These are phyloP conservation scores for Clupea harengus DNA, from an alignment of 2,113 vertebrate species.

Conservation along the genomic window DNA sequence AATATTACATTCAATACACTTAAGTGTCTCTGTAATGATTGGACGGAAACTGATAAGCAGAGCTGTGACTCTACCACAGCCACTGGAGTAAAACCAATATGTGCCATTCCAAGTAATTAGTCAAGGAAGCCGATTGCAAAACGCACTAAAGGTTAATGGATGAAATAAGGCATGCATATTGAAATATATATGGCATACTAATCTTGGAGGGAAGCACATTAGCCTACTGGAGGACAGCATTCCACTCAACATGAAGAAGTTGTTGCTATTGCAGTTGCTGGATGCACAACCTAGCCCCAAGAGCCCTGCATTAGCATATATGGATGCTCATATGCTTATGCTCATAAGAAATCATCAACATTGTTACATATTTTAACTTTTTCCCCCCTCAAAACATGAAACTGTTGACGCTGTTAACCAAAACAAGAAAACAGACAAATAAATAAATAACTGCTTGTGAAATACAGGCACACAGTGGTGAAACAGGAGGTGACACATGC, in stretches of 20 bases:
- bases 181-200: background rate
- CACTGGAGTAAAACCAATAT: slow-evolving; percentile 9
- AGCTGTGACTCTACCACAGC: background rate
- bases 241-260: background rate
- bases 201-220: background rate
- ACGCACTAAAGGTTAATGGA: slow-evolving; percentile 17
- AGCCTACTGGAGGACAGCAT: background rate
- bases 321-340: slow-evolving; percentile 2
- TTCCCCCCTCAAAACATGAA: background rate
- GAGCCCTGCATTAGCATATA: background rate
- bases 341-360: background rate
- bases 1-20: slow-evolving; percentile 39
- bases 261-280: background rate
- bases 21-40: slow-evolving; percentile 40
- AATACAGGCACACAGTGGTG: background rate
- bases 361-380: background rate
- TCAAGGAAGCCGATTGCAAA: background rate
- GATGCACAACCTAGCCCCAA: background rate
- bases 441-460: background rate
- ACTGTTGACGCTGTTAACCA: background rate
- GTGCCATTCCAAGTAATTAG: slow-evolving; percentile 10
- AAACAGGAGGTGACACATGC: background rate
- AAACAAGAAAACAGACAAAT: background rate
- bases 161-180: slow-evolving; percentile 16
- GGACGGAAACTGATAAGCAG: background rate